Evolutionary conservation across 2,113 vertebrate species (phyloP), one percentile per base, ranked within the genome.

Genomic region (Peromyscus polionotus): DNA sequence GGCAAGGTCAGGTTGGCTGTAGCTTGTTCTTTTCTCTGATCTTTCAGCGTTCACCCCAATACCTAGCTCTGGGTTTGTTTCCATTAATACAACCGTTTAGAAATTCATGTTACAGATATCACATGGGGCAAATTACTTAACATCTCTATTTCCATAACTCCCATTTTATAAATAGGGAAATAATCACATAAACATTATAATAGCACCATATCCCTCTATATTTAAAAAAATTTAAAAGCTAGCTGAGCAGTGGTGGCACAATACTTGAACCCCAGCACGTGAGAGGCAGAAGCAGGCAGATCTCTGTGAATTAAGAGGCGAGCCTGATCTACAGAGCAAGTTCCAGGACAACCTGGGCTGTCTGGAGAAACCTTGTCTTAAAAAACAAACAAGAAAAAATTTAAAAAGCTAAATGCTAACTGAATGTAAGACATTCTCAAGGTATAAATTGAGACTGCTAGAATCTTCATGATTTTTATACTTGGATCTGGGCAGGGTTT

Each of bases 91-190:
- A 1, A 51, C 51, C 9, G 51, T 51, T 51, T 51, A 51, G 51
- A 51, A 51, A 51, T 51, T 51, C 51, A 51, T 51, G 51, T 51
- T 51, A 51, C 51, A 51, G 51, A 51, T 51, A 94, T 67, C 57
- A 84, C 0, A 70, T 6, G 63, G 36, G 24, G 80, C 33, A 77
- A 92, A 79, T 51, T 42, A 77, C 5, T 57, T 94, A 84, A 17
- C 3, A 31, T 83, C 39, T 79, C n/a, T 87, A 94, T 84, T 92
- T 94, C 39, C 5, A 45, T 77, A 33, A 95, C 8, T 8, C 10
- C 59, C 63, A 54, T 86, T 94, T 92, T 42, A 67, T 67, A 90
- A 93, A 67, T 22, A 79, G 10, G 48, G 48, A 54, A 95, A 83
- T 10, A 2, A 45, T 39, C 33, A 88, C 42, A 89, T 75, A 51